Evolutionary conservation across 35 echinoderm and acorn worm genomes (phyloP), one percentile per base, ranked within the genome.

Genomic region (Apostichopus parvimensis): DNA sequence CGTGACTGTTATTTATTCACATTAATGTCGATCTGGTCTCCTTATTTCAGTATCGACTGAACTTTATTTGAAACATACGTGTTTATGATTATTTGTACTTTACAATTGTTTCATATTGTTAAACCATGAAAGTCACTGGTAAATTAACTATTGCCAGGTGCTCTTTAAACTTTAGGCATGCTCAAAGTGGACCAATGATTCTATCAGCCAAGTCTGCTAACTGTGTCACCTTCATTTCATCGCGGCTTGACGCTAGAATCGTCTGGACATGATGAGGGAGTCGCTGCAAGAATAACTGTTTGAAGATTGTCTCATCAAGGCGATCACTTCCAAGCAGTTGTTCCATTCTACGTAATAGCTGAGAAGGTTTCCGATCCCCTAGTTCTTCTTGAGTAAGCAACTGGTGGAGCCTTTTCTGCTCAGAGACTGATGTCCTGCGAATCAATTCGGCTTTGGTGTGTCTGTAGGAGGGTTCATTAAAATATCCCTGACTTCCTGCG

Each of bases 241-340:
- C 91, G 28, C 91, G 54, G 14, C 64, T 89, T 25, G 91, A 89
- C 14, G 91, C 91, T 11, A 92, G 56, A 24, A 92, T 87, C 8
- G 45, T 6, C 11, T 59, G 86, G 13, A 20, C 86, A 88, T 88
- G 73, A 6, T 6, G 20, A 23, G 86, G 86, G 14, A 88, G 12
- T 6, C 86, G n/a, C 59, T 88, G 86, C 53, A 88, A 22, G 45
- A 88, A 70, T 66, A 88, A 57, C 11, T 88, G 86, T 88, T 65
- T 54, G 34, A 65, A 66, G 7, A 86, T 86, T 8, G 6, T 86
- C 9, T 6, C 0, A 73, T 70, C 86, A 7, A 65, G 20, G 58
- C 6, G 2, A 5, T 68, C 5, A 6, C 68, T 9, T 17, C 53
- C 58, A 14, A 70, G 18, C 7, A 70, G 7, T 89, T 89, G 87